Base-by-base conservation (phyloP, 2,888 invertebrate genomes). In the Iphiclides podalirius region DNA sequence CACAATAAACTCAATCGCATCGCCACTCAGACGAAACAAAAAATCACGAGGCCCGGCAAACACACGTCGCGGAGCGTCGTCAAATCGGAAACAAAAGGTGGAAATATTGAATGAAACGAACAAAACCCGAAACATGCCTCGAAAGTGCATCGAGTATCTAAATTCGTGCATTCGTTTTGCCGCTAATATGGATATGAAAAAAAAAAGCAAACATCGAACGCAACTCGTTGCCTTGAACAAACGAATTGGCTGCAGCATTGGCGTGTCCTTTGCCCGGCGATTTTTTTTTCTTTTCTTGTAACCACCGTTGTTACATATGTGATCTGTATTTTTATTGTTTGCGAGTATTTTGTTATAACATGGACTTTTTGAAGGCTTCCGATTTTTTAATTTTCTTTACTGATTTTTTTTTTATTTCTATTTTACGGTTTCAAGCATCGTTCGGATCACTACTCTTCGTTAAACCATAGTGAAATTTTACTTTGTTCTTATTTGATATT, bases 131-230 rank as follows among this genome's bases (percentile, higher is more conserved):
- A 63, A 67, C 64, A 61, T 58, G 62, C 61, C 62, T 67, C 68
- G 70, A 70, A 74, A 63, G 63, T 62, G 63, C 63, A 66, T 64
- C 60, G 62, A 66, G 63, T 66, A 59, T 63, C 64, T 66, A 66
- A 66, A 64, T 66, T 66, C 66, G 59, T 64, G 66, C 63, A 58
- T 62, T 56, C 62, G 58, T 59, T 61, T 62, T 62, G 61, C 57
- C 59, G 59, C 64, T 63, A 64, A 64, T 63, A 57, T 61, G 48
- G 55, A 55, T 55, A 57, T 55, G 59, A 61, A 58, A 61, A 57
- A 61, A 59, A 53, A 48, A 28, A 48, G n/a, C 2, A 9, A 28
- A 6, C 2, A 9, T 28, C n/a, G 2, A 26, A 38, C 34, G 33
- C 52, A 42, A 49, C 53, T 53, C 54, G 55, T 56, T 57, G 51